phyloP scores from a whole-genome alignment of 2,113 vertebrate species.

The Trinectes maculatus region DNA sequence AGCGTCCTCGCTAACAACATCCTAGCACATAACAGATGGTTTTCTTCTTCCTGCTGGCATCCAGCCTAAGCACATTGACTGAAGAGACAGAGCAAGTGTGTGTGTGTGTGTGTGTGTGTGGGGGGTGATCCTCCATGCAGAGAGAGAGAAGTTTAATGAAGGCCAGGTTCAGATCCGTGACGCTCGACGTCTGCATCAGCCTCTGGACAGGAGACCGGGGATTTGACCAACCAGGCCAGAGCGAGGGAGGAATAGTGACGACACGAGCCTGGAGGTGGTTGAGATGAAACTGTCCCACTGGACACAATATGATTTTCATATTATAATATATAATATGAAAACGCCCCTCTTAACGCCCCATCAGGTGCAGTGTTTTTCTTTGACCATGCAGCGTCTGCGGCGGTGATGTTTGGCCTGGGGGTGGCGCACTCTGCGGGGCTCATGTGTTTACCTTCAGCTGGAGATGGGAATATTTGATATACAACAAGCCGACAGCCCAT shows the following conservation, averaged over 20 bases:
- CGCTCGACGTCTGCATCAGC: background rate
- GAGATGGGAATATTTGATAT: conserved; percentile 41
- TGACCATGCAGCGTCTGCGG: background rate
- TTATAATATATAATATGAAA: no score
- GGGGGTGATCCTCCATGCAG: conserved; percentile 20
- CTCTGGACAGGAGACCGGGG: conserved; percentile 16
- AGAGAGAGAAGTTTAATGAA: conserved; percentile 10
- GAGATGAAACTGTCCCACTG: no score
- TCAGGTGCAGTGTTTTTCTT: no score
- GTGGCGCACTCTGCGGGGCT: conserved; percentile 6
- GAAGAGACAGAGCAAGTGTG: conserved; percentile 9
- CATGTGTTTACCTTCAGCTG: conserved; percentile 55
- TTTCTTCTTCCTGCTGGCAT: conserved; percentile 56
- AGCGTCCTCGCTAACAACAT: conserved; percentile 41
- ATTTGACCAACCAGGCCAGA: background rate
- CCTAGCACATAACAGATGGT: conserved; percentile 65
- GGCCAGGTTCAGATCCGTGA: conserved; percentile 6
- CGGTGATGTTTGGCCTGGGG: conserved; percentile 9
- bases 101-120: conserved; percentile 25
- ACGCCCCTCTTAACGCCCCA: background rate
- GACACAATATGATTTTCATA: no score
- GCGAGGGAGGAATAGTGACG: background rate
- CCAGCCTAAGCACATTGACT: conserved; percentile 39
- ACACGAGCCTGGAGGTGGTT: background rate
- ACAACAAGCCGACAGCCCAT: conserved; percentile 53